phyloP scores from a whole-genome alignment of 2,888 invertebrate species.

The Digitonthophagus gazella region DNA sequence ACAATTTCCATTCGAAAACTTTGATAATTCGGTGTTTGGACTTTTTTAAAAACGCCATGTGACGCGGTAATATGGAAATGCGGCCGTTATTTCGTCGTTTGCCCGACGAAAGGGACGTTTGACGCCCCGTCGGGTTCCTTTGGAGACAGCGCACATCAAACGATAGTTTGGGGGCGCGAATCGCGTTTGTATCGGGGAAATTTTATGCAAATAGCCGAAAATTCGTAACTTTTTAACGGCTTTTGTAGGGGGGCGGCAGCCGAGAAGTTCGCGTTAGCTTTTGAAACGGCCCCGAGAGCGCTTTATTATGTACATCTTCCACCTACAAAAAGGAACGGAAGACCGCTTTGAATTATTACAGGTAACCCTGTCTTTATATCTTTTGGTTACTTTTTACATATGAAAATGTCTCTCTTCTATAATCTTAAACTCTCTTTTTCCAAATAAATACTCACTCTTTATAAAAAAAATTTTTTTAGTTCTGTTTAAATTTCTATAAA shows the following conservation, averaged over 20 bases:
- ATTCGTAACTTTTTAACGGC: slow-evolving; percentile 12
- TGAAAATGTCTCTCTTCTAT: too few species aligned
- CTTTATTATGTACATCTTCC: background rate
- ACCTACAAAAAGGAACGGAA: background rate
- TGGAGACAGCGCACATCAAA: slow-evolving; percentile 34
- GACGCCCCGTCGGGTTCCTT: background rate
- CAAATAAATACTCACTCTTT: too few species aligned
- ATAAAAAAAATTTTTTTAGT: too few species aligned
- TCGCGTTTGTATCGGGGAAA: slow-evolving; percentile 40
- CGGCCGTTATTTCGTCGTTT: background rate
- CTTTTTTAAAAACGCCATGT: background rate
- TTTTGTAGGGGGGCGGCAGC: background rate
- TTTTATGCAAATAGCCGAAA: slow-evolving; percentile 37
- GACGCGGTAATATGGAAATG: background rate
- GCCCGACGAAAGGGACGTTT: background rate
- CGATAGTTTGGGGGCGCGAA: slow-evolving; percentile 40
- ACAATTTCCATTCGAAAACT: background rate
- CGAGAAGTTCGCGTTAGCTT: background rate
- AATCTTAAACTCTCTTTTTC: too few species aligned
- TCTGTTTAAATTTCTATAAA: too few species aligned
- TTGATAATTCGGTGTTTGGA: background rate
- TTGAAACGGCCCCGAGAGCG: background rate
- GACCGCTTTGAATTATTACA: background rate
- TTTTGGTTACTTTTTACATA: too few species aligned
- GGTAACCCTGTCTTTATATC: background rate